Base-by-base conservation (phyloP, 2,797 vertebrate species). In the Petrocephalus sullivani region DNA sequence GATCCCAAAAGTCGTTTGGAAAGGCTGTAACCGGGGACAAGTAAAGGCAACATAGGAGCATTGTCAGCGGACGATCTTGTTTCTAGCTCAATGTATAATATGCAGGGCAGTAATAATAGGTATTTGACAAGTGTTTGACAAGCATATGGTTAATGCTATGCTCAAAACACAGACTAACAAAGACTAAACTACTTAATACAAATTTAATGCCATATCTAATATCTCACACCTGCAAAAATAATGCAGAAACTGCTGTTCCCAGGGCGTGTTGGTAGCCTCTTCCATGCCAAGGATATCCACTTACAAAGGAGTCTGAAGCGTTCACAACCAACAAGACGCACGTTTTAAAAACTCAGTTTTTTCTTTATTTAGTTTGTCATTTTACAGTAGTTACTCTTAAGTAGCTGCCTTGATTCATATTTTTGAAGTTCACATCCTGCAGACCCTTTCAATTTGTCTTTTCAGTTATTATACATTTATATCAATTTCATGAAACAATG, bases 311-410 rank as follows among this genome's bases (percentile, higher is more conserved):
- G 21, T 58, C 37, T 2, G 56, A 86, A 86, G n/a, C 37, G 86
- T 51, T 82, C 19, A 67, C 41, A 83, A 87, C 19, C 57, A 89
- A 41, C 28, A 23, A 64, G 82, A 75, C 84, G 21, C 81, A 85
- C n/a, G 23, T 85, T 1, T 88, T 93, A 95, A 93, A 96, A 95
- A 95, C 92, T 93, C 93, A 93, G 94, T 93, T 93, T 92, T 78
- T 78, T 95, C 94, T 96, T 96, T 96, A 96, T 96, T 96, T 90
- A 91, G 91, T 94, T 93, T 92, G 91, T 94, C 92, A 91, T 94
- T 93, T 94, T 95, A 96, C 95, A 96, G 95, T 96, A 95, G 95
- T 96, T 94, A 94, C 95, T 96, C 94, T 91, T 94, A 94, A 93
- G 93, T 96, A 96, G 96, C 96, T 96, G 96, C 96, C 96, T 95